phyloP scores from a whole-genome alignment of 2,113 vertebrate genomes.

The Carlito syrichta region DNA sequence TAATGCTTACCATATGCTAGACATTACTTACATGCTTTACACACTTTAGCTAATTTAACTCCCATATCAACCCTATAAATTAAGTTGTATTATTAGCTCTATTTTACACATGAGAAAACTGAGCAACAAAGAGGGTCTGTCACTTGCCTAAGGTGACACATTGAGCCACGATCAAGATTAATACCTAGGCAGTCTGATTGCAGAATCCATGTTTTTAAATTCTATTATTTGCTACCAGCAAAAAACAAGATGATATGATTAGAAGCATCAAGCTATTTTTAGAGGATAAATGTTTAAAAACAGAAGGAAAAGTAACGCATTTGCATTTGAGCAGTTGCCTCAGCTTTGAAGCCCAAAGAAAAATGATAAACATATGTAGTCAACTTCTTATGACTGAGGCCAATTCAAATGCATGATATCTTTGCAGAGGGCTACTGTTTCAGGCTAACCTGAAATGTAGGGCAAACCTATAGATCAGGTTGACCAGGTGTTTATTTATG shows the following conservation, averaged over 20 bases:
- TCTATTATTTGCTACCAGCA: neutral
- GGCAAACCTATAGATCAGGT: neutral
- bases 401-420: too few species aligned
- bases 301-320: neutral
- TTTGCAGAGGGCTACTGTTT: accelerated
- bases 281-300: neutral
- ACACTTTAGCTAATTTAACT: neutral
- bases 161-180: neutral
- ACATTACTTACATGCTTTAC: neutral
- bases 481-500: neutral
- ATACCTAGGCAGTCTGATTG: neutral
- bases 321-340: neutral
- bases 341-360: neutral
- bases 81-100: neutral
- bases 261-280: neutral
- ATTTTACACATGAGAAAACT: neutral
- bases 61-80: neutral
- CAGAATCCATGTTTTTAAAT: neutral
- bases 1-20: neutral
- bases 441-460: neutral
- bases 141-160: neutral
- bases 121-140: neutral
- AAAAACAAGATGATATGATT: neutral
- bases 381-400: neutral
- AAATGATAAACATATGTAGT: neutral